phyloP scores from a whole-genome alignment of 2,888 invertebrate genomes.

The Camptogramma bilineatum region DNA sequence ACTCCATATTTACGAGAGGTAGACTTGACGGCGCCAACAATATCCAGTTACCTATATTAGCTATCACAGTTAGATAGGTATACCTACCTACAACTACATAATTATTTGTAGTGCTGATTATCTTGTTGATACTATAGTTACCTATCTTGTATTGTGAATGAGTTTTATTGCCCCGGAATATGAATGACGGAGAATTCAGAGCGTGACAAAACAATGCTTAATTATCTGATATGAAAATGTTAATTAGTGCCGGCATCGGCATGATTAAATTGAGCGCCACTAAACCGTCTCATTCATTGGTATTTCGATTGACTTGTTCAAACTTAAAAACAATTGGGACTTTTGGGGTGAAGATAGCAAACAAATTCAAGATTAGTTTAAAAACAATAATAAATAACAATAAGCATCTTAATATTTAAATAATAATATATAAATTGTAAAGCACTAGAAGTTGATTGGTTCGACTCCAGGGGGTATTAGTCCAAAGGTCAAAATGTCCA shows the following conservation, averaged over 20 bases:
- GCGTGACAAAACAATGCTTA: constrained; percentile 74
- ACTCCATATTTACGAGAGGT: constrained; percentile 58
- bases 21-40: constrained; percentile 71
- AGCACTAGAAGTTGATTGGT: too few relatives aligned
- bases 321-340: not conserved
- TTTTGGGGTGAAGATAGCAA: not conserved
- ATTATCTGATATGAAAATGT: constrained; percentile 55
- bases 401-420: too few relatives aligned
- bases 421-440: too few relatives aligned
- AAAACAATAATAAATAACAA: too few relatives aligned
- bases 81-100: constrained; percentile 12
- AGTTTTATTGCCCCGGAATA: constrained; percentile 58
- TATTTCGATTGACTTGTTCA: constrained; percentile 6
- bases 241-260: constrained; percentile 44
- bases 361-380: not conserved
- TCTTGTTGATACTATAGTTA: constrained; percentile 38
- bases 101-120: constrained; percentile 58
- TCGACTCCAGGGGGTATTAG: too few relatives aligned
- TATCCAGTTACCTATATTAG: constrained; percentile 69
- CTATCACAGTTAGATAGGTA: constrained; percentile 54
- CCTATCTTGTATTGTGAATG: constrained; percentile 55
- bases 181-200: constrained; percentile 71
- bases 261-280: constrained; percentile 40
- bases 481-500: too few relatives aligned
- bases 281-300: constrained; percentile 9